Base-by-base conservation (phyloP, 2,888 invertebrate genomes). In the Pyrochroa serraticornis region DNA sequence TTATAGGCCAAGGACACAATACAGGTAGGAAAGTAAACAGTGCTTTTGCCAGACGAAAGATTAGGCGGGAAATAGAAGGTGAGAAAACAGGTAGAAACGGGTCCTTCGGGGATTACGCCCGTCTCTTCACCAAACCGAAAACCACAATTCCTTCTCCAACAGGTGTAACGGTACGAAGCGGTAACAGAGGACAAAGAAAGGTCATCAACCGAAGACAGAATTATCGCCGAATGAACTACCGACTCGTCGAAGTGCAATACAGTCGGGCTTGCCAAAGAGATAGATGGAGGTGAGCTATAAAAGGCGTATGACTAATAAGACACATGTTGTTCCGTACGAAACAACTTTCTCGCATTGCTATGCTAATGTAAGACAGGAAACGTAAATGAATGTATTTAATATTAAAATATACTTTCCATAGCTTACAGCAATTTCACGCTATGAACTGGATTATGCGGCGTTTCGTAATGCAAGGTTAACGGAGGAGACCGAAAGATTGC, bases 121-220 rank as follows among this genome's bases (percentile, higher is more conserved):
- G 22, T 22, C 22, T 22, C 22, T 22, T 22, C 22, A 22, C 22
- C 22, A 22, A 22, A 22, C 22, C 22, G 22, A 22, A 22, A 22
- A 22, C 22, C 22, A 22, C 22, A 22, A 22, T 22, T 22, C 10
- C 38, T 30, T 10, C 30, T 30, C 42, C 30, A 59, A 58, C 62
- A 64, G 64, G 64, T 64, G 64, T 58, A 64, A 59, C 61, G 56
- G 59, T 61, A 52, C 44, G 14, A 22, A 5, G 22, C 22, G 22
- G 22, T 22, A 9, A 46, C n/a, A 34, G 37, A 30, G 51, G 44
- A 51, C 51, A 52, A 60, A 71, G 71, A 69, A 68, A 70, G 72
- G 71, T 72, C 71, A 65, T 70, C 70, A 69, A 71, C 71, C 71
- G 65, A 55, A 58, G 53, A 63, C 22, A 56, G 64, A 63, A 65